Conservation (phyloP, 2,888 invertebrate species). For the Tetrapedia diversipes region DNA sequence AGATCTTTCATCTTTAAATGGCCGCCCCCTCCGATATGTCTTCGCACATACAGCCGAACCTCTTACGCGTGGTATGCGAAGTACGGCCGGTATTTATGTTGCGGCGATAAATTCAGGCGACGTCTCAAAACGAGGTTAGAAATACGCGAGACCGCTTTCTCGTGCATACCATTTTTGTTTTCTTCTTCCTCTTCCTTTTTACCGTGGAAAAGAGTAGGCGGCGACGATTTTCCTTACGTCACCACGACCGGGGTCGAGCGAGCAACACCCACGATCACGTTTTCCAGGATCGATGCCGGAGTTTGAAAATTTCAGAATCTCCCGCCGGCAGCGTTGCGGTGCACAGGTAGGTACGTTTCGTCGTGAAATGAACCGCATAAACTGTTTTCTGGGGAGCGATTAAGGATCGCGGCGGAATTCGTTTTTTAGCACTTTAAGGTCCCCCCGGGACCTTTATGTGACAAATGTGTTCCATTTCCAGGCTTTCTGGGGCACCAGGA, state of each 20-base stretch:
- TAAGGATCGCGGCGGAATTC: conserved; percentile 15
- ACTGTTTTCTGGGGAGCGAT: conserved; percentile 21
- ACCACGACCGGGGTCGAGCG: too few relatives aligned
- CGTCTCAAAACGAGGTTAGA: conserved; percentile 70
- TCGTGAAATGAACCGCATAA: background rate
- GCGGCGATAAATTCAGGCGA: conserved; percentile 68
- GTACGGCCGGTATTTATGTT: conserved; percentile 69
- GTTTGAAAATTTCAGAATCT: background rate
- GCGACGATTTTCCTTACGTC: conserved; percentile 28
- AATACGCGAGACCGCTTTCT: conserved; percentile 64
- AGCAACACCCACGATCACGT: too few relatives aligned
- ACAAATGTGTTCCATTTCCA: conserved; percentile 31
- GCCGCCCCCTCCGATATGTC: conserved; percentile 59
- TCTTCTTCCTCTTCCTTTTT: too few relatives aligned
- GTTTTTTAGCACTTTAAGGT: conserved; percentile 20
- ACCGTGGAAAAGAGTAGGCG: conserved; percentile 24
- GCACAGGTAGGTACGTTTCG: background rate
- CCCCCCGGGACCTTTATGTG: conserved; percentile 22
- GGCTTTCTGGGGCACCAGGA: background rate
- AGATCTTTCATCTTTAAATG: conserved; percentile 69
- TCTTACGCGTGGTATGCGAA: conserved; percentile 65
- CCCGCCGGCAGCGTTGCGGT: too few relatives aligned
- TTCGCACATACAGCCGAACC: conserved; percentile 52
- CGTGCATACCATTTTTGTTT: conserved; percentile 58
- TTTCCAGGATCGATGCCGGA: too few relatives aligned